phyloP scores from a whole-genome alignment of 2,113 vertebrate genomes.

The Cathartes aura region DNA sequence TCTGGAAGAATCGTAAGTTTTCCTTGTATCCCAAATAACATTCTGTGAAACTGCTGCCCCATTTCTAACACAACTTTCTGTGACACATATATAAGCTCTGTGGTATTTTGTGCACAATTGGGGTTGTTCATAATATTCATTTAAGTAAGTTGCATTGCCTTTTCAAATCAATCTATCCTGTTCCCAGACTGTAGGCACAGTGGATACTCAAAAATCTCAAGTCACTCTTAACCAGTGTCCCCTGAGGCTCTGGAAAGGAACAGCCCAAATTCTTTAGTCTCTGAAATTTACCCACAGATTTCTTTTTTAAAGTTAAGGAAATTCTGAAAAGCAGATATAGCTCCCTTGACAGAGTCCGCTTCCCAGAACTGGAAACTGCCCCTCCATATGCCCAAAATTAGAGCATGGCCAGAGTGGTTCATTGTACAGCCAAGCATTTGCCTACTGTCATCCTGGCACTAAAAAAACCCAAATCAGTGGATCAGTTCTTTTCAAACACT shows the following conservation, averaged over 20 bases:
- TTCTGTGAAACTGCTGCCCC: not conserved
- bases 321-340: not conserved
- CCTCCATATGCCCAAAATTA: not conserved
- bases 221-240: not conserved
- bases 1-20: not conserved
- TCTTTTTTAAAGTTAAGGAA: not conserved
- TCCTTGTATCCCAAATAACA: not conserved
- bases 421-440: not conserved
- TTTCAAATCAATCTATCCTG: not conserved
- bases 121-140: not conserved
- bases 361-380: not conserved
- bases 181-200: not conserved
- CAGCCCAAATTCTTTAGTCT: not conserved
- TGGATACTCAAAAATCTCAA: not conserved
- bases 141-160: not conserved
- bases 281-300: not conserved
- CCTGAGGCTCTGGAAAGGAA: not conserved
- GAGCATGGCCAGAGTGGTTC: not conserved
- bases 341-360: fast-evolving
- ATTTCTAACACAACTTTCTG: not conserved
- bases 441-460: not conserved
- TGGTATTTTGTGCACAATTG: not conserved
- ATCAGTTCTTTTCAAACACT: not conserved
- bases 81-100: not conserved
- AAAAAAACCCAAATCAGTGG: not conserved